These are phyloP conservation scores for Drosophila tripunctata DNA, from an alignment of 2,888 invertebrate species.

Conservation along the genomic window DNA sequence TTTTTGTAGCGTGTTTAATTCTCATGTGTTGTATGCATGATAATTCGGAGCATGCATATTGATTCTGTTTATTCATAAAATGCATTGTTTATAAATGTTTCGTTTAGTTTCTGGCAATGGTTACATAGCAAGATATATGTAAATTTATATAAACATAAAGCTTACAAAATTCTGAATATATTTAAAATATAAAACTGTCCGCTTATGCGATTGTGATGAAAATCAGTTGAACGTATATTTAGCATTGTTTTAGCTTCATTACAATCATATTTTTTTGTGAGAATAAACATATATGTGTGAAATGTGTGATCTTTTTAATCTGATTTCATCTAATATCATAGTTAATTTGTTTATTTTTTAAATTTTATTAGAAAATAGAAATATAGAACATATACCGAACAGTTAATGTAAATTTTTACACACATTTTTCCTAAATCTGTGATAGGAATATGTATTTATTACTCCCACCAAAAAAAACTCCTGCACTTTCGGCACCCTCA, in stretches of 20 bases:
- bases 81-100: constrained; percentile 20
- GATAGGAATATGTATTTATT: no score
- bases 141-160: neutral
- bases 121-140: neutral
- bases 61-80: constrained; percentile 45
- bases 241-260: no score
- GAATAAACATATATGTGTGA: no score
- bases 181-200: neutral
- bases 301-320: no score
- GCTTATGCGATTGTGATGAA: neutral
- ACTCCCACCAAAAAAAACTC: no score
- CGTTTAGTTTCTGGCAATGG: constrained; percentile 9
- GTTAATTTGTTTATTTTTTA: no score
- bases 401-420: no score
- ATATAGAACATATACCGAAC: no score
- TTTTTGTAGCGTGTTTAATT: constrained; percentile 35
- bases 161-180: neutral
- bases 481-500: neutral
- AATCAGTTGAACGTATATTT: no score
- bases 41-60: constrained; percentile 28
- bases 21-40: constrained; percentile 32
- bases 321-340: no score
- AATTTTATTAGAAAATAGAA: no score
- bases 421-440: neutral
- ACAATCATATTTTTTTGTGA: no score